phyloP scores from a whole-genome alignment of 2,888 invertebrate genomes.

The Smittia aterrima region DNA sequence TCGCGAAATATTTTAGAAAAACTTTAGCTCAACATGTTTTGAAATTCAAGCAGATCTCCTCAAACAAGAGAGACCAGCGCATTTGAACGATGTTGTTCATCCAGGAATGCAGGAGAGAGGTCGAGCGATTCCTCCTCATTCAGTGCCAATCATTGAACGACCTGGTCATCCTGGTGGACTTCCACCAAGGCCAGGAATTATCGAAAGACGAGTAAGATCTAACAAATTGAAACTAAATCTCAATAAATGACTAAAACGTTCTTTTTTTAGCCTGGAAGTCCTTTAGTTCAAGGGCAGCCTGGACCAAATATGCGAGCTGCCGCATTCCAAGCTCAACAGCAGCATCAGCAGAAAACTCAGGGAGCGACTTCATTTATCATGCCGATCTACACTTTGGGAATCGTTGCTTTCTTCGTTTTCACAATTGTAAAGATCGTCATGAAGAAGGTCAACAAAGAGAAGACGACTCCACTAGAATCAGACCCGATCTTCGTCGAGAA shows the following conservation, averaged over 20 bases:
- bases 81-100: constrained; percentile 72
- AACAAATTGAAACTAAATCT: constrained; percentile 59
- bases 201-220: constrained; percentile 52
- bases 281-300: constrained; percentile 57
- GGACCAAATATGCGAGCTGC: constrained; percentile 82
- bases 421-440: constrained; percentile 74
- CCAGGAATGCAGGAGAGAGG: constrained; percentile 84
- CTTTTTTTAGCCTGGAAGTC: constrained; percentile 9
- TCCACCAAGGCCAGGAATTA: constrained; percentile 54
- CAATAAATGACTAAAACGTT: not conserved
- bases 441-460: not conserved
- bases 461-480: not conserved
- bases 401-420: constrained; percentile 91
- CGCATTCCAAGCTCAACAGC: constrained; percentile 65
- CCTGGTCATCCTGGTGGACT: constrained; percentile 47
- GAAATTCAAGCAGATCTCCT: constrained; percentile 43
- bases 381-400: constrained; percentile 94
- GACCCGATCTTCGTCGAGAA: constrained; percentile 24
- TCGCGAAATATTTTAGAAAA: not conserved
- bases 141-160: constrained; percentile 56
- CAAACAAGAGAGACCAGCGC: constrained; percentile 75
- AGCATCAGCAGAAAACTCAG: constrained; percentile 53
- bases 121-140: constrained; percentile 69
- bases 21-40: too few relatives aligned
- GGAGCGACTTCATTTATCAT: constrained; percentile 72